Conservation (phyloP, 64 coral and sea anemone genomes). For the Anthopleura sola region DNA sequence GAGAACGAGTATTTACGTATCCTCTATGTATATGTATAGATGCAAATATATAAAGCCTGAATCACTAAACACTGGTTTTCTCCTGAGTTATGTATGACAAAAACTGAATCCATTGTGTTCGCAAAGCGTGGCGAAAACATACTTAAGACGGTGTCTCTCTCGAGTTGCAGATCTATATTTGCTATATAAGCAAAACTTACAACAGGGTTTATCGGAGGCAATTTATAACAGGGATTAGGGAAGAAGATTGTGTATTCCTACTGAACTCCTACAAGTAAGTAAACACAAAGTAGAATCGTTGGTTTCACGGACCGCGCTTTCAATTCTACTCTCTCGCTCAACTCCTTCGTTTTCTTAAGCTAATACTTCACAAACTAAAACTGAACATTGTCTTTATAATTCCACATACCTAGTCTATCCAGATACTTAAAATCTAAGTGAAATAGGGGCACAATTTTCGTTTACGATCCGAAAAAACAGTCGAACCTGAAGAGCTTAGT, state of each 20-base stretch:
- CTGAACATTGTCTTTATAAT: background rate
- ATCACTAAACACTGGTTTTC: conserved; percentile 63
- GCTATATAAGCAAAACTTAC: background rate
- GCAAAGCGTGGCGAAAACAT: conserved; percentile 1
- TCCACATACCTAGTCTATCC: background rate
- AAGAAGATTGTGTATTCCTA: background rate
- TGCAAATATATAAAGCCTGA: conserved; percentile 64
- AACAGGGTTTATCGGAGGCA: background rate
- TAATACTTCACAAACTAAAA: background rate
- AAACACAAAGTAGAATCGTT: background rate
- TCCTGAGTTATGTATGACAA: conserved; percentile 60
- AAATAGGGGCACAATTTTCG: background rate
- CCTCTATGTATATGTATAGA: conserved; percentile 79
- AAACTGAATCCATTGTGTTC: conserved; percentile 18
- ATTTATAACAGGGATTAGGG: background rate
- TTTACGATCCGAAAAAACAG: background rate
- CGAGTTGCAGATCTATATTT: background rate
- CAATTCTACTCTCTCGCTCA: background rate
- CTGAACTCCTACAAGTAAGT: conserved; percentile 8
- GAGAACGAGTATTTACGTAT: conserved; percentile 53
- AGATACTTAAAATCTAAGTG: background rate
- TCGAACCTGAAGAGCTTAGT: background rate
- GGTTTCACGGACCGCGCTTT: background rate
- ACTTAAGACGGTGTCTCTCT: background rate
- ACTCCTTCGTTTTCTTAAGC: background rate